Percentiles rank a stretch among this genome's conserved stretches.
These are phyloP conservation scores for Argynnis bischoffii DNA, from an alignment of 2,888 invertebrate species.

Conservation along the genomic window DNA sequence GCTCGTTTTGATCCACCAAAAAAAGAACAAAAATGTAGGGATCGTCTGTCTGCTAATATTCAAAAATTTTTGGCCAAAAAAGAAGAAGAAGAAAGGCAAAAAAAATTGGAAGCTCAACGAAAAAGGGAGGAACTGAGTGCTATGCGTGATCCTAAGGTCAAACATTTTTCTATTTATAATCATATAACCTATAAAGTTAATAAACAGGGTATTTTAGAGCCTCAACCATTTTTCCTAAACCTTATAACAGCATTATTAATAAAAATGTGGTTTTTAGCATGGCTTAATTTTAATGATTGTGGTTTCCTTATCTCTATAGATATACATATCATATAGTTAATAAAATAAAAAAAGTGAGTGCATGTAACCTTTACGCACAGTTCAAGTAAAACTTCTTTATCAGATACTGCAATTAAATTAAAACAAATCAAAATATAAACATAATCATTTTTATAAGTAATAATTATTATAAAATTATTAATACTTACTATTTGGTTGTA, in stretches of 20 bases:
- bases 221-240: background rate
- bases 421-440: too few species aligned
- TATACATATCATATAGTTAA: background rate
- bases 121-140: constrained; percentile 85
- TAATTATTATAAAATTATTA: too few species aligned
- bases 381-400: too few species aligned
- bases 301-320: background rate
- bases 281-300: background rate
- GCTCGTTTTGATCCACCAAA: constrained; percentile 92
- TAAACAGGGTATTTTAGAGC: background rate
- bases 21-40: constrained; percentile 86
- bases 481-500: too few species aligned
- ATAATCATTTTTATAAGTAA: background rate
- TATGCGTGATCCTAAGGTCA: constrained; percentile 85
- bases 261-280: constrained; percentile 1
- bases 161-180: constrained; percentile 1
- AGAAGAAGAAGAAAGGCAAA: constrained; percentile 89
- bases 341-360: too few species aligned
- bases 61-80: constrained; percentile 91
- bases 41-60: constrained; percentile 88
- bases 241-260: background rate
- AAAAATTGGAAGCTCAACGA: constrained; percentile 83
- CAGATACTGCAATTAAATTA: too few species aligned
- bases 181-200: background rate
- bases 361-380: too few species aligned